Conservation (phyloP, 2,888 invertebrate genomes). For the Eucriotettix oculatus region DNA sequence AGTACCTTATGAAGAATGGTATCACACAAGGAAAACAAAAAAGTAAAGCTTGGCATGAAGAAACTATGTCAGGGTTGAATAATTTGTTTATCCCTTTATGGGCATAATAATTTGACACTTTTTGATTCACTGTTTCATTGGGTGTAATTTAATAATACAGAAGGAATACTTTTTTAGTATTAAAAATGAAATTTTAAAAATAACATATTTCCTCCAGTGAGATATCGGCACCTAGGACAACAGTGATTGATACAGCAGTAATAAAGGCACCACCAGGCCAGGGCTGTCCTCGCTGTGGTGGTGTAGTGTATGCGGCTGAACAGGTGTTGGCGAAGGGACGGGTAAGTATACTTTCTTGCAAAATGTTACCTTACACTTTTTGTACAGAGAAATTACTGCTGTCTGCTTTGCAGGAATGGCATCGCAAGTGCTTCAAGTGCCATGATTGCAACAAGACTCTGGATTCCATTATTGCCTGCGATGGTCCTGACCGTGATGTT, state of each 20-base stretch:
- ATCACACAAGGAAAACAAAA: no score
- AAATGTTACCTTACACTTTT: not conserved
- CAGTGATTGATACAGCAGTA: slow-evolving; percentile 59
- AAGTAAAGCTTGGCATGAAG: no score
- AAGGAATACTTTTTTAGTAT: not conserved
- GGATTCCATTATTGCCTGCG: slow-evolving; percentile 90
- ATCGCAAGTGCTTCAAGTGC: slow-evolving; percentile 87
- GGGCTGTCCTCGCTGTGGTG: slow-evolving; percentile 80
- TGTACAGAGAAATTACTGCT: not conserved
- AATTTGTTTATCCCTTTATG: no score
- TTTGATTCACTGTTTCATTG: not conserved
- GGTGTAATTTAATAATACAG: not conserved
- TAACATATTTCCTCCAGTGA: slow-evolving; percentile 33
- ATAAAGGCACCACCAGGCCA: slow-evolving; percentile 71
- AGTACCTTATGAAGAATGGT: no score
- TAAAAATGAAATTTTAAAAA: not conserved
- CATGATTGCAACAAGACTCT: slow-evolving; percentile 83
- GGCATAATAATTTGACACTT: no score
- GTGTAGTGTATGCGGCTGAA: slow-evolving; percentile 86
- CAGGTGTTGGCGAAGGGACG: slow-evolving; percentile 78
- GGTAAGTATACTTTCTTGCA: slow-evolving; percentile 17
- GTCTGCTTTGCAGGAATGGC: slow-evolving; percentile 49
- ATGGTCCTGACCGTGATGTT: slow-evolving; percentile 81
- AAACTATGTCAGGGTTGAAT: no score
- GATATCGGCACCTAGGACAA: slow-evolving; percentile 52